Evolutionary conservation across 1,140 invertebrate species (phyloP).

Genomic region (Zaprionus taronus): DNA sequence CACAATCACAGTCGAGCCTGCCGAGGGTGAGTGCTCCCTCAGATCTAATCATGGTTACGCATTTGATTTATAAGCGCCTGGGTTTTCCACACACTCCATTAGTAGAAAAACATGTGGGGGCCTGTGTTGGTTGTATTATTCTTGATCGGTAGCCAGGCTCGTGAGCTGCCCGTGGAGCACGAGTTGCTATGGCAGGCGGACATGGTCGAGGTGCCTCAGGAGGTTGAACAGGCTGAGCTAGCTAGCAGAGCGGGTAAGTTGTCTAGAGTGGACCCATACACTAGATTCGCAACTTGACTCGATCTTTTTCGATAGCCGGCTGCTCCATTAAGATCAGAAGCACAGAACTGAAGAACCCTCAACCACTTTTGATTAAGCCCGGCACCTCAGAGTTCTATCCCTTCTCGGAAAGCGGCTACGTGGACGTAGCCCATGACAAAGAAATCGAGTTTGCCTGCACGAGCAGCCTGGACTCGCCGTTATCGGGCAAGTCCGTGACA

Average conservation of each 20-base stretch:
- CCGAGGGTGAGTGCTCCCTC: neutral
- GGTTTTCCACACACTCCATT: slow-evolving; percentile 14
- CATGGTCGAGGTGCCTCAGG: slow-evolving; percentile 49
- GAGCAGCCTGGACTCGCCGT: slow-evolving; percentile 62
- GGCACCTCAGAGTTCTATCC: slow-evolving; percentile 62
- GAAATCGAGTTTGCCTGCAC: slow-evolving; percentile 70
- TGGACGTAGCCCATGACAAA: slow-evolving; percentile 59
- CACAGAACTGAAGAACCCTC: slow-evolving; percentile 65
- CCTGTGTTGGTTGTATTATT: slow-evolving; percentile 52
- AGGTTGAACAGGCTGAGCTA: slow-evolving; percentile 27
- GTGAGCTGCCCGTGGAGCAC: slow-evolving; percentile 46
- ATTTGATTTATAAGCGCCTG: slow-evolving; percentile 60
- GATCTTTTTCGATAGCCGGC: slow-evolving; percentile 31
- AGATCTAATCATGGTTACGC: slow-evolving; percentile 60
- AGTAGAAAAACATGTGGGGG: slow-evolving; percentile 61
- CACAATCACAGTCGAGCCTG: neutral
- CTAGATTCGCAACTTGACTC: neutral
- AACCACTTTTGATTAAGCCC: slow-evolving; percentile 62
- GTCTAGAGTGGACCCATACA: too few relatives aligned
- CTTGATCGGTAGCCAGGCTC: slow-evolving; percentile 44
- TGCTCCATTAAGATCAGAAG: slow-evolving; percentile 70
- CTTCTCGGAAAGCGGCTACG: slow-evolving; percentile 53
- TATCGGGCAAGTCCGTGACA: slow-evolving; percentile 63
- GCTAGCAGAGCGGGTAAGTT: slow-evolving; percentile 47
- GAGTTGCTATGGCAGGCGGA: slow-evolving; percentile 52